These are phyloP conservation scores for Deladenus siricidicola DNA, from an alignment of 2,888 invertebrate species.

Conservation along the genomic window DNA sequence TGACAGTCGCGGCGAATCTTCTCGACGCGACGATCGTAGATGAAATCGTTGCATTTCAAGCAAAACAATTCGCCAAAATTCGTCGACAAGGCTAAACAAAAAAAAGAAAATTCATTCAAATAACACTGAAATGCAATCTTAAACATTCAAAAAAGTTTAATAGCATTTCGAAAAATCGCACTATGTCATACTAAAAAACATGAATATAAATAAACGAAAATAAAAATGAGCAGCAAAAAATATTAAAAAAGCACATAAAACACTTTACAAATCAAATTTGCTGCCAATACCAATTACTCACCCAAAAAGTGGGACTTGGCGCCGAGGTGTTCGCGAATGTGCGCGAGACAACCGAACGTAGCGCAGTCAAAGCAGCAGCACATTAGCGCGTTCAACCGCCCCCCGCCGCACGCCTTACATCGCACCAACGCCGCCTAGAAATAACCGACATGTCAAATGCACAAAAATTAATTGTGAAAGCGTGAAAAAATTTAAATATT, in stretches of 20 bases:
- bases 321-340: constrained; percentile 25
- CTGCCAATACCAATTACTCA: constrained; percentile 5
- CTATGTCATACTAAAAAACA: too few relatives aligned
- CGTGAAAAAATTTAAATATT: too few relatives aligned
- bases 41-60: constrained; percentile 80
- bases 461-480: too few relatives aligned
- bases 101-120: background rate
- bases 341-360: constrained; percentile 27
- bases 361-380: constrained; percentile 31
- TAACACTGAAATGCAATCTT: background rate
- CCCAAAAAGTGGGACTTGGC: constrained; percentile 24
- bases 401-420: constrained; percentile 17
- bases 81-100: constrained; percentile 26
- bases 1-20: constrained; percentile 62
- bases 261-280: background rate
- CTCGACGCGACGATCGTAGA: constrained; percentile 64
- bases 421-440: constrained; percentile 16
- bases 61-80: constrained; percentile 63
- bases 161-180: background rate
- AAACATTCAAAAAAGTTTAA: background rate
- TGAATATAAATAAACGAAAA: too few relatives aligned
- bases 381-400: constrained; percentile 18
- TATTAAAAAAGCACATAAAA: background rate
- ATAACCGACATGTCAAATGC: too few relatives aligned
- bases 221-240: too few relatives aligned